phyloP scores from a whole-genome alignment of 1,140 invertebrate species.

The Brachystomella parvula region DNA sequence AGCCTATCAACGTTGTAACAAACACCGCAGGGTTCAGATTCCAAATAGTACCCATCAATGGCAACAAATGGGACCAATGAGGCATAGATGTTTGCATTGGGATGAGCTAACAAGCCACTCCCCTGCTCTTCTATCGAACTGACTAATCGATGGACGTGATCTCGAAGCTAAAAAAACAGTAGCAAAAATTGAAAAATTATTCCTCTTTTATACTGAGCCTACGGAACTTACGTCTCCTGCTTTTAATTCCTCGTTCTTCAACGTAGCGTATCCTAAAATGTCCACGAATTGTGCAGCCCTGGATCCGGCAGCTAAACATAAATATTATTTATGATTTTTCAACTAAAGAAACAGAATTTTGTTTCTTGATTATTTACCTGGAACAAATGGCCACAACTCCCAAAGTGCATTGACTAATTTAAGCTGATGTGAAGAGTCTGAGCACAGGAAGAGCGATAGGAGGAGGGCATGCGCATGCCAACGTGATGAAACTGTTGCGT shows the following conservation, averaged over 20 bases:
- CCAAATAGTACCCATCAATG: constrained; percentile 90
- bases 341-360: no score
- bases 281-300: constrained; percentile 95
- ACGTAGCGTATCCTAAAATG: constrained; percentile 82
- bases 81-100: constrained; percentile 87
- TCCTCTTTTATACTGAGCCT: constrained; percentile 38
- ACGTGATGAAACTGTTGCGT: constrained; percentile 45
- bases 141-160: constrained; percentile 77
- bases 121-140: constrained; percentile 78
- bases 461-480: constrained; percentile 90
- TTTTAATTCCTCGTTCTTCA: constrained; percentile 55
- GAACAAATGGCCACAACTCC: constrained; percentile 68
- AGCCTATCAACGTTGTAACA: constrained; percentile 96
- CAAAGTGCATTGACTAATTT: constrained; percentile 48
- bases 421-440: constrained; percentile 43
- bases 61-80: constrained; percentile 85
- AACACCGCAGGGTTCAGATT: constrained; percentile 92
- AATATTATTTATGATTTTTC: no score
- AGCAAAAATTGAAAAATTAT: neutral
- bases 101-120: constrained; percentile 75
- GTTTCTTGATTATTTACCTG: constrained; percentile 40
- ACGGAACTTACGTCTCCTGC: constrained; percentile 35
- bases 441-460: constrained; percentile 48
- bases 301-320: constrained; percentile 62
- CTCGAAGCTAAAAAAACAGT: constrained; percentile 50